Base-by-base conservation (phyloP, 2,797 vertebrate genomes). In the Mormyrops boulengeri region DNA sequence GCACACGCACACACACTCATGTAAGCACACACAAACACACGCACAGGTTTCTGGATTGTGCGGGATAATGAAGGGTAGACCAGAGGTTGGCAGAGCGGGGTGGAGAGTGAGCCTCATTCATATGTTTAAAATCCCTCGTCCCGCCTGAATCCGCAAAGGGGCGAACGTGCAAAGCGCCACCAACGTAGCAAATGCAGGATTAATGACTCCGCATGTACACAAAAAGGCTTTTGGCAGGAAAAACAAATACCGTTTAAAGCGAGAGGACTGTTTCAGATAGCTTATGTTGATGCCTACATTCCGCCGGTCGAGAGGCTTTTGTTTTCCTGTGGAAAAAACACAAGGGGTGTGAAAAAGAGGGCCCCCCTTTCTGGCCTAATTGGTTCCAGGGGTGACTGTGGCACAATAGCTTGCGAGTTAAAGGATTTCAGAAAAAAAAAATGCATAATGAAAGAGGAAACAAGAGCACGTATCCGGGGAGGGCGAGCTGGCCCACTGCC, bases 371-470 rank as follows among this genome's bases (percentile, higher is more conserved):
- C 52, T 17, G 26, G 52, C 50, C 26, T 89, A 62, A 89, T 85
- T 85, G 55, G 57, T 89, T 85, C 88, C 55, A 89, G 84, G 88
- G 88, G 82, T 89, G 88, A 89, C 88, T 85, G 55, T 50, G 41
- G 57, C 55, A 55, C 80, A 19, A 30, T 85, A 19, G 84, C 47
- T 86, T 30, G n/a, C 30, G 84, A 86, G 85, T 86, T 86, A 55
- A 86, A 86, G 85, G 49, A 86, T 8, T 85, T 26, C 41, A 30
- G 57, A 52, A 26, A 49, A 85, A 49, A 85, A 85, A 85, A 52
- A 52, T 22, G 47, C 47, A 55, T 34, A 17, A 86, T 55, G 52
- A 86, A 86, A 30, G 85, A 86, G 19, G 85, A 55, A 30, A 86
- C 12, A 26, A 53, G 50, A 86, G 26, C 85, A 53, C 12, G 0